These are phyloP conservation scores for Odobenus rosmarus DNA, from an alignment of 2,113 vertebrate genomes.

Conservation along the genomic window DNA sequence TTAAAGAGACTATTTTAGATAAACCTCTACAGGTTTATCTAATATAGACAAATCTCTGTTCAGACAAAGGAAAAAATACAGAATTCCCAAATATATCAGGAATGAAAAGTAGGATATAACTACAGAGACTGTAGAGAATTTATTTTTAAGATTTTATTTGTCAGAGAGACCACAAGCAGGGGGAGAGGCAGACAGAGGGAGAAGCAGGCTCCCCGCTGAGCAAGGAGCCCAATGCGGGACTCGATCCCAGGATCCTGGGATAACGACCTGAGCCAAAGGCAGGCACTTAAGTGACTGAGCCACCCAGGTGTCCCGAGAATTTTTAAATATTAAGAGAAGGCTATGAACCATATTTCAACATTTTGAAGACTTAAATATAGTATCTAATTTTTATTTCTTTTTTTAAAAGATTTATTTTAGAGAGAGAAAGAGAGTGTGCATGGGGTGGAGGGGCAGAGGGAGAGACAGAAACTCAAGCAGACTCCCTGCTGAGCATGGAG, in stretches of 20 bases:
- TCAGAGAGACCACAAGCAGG: too few species aligned
- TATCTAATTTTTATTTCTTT: neutral
- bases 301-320: neutral
- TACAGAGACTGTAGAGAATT: neutral
- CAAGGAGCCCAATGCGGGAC: too few species aligned
- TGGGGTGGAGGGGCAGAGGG: neutral
- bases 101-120: neutral
- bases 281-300: too few species aligned
- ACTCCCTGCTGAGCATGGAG: neutral
- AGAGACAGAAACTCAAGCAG: neutral
- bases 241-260: too few species aligned
- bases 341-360: neutral
- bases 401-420: neutral
- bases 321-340: conserved; percentile 30
- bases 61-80: neutral
- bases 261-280: too few species aligned
- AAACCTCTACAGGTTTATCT: neutral
- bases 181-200: too few species aligned
- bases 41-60: neutral
- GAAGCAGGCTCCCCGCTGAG: too few species aligned
- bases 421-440: too few species aligned
- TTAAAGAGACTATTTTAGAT: conserved; percentile 1
- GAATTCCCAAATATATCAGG: conserved; percentile 1
- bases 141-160: neutral
- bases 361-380: conserved; percentile 28